Conservation (phyloP, 2,797 vertebrate genomes). For the Trematomus bernacchii region DNA sequence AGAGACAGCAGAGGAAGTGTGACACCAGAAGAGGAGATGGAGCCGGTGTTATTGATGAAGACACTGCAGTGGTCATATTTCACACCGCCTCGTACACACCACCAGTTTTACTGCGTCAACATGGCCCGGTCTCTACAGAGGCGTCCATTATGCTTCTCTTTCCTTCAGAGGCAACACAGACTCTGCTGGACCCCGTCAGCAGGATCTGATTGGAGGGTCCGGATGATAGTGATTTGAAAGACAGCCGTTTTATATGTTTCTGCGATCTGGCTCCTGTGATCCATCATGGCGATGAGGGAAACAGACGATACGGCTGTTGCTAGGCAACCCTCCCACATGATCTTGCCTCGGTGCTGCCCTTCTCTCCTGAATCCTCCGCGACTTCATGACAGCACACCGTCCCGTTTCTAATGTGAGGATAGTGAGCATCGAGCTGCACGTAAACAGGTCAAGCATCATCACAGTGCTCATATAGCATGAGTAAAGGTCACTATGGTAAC, state of each 20-base stretch:
- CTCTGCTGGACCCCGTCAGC: constrained; percentile 14
- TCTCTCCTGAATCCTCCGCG: constrained; percentile 35
- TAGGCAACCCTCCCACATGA: constrained; percentile 80
- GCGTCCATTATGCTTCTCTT: constrained; percentile 25
- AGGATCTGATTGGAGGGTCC: background rate
- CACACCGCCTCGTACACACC: constrained; percentile 22
- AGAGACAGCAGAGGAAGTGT: constrained; percentile 8
- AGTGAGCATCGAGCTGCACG: constrained; percentile 17
- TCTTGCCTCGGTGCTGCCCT: constrained; percentile 60
- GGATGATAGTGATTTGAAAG: background rate
- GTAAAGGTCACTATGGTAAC: constrained; percentile 19
- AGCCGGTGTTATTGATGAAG: constrained; percentile 44
- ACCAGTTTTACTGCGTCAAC: constrained; percentile 48
- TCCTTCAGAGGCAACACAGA: constrained; percentile 32
- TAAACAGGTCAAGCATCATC: background rate
- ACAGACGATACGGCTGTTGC: constrained; percentile 73
- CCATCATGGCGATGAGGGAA: constrained; percentile 54
- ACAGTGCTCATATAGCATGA: background rate
- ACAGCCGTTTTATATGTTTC: constrained; percentile 13
- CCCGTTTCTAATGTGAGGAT: constrained; percentile 16
- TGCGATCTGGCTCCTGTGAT: constrained; percentile 49
- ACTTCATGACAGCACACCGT: constrained; percentile 32
- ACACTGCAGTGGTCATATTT: constrained; percentile 70
- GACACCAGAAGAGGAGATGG: constrained; percentile 5
- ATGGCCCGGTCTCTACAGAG: constrained; percentile 20